Percentiles rank a stretch among this genome's conserved stretches.
Conservation (phyloP, 2,113 vertebrate genomes). For the Eira barbara region DNA sequence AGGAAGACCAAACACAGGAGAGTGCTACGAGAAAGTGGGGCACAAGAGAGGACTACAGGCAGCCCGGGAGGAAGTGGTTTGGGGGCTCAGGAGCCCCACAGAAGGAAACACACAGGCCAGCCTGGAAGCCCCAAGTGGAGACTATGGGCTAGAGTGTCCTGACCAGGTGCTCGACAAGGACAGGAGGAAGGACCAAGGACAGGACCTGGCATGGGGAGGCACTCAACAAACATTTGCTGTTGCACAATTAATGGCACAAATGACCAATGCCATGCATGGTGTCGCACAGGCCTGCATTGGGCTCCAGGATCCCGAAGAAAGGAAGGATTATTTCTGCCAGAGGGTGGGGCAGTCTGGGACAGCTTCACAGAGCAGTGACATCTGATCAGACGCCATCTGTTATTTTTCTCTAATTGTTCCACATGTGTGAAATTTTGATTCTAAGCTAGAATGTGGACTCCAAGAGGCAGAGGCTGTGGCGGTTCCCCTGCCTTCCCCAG, state of each 20-base stretch:
- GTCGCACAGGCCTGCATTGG: background rate
- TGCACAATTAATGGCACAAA: background rate
- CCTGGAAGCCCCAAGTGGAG: background rate
- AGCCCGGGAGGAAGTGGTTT: background rate
- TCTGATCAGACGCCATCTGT: slow-evolving; percentile 76
- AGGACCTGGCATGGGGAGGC: background rate
- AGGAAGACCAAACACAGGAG: background rate
- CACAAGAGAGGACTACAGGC: background rate
- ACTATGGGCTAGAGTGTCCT: background rate
- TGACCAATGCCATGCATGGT: background rate
- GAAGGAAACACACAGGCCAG: background rate
- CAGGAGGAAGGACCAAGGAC: background rate
- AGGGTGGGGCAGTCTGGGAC: slow-evolving; percentile 52
- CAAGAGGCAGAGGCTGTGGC: background rate
- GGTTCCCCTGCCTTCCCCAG: background rate
- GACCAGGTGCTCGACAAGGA: background rate
- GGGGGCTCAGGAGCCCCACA: background rate
- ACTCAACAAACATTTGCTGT: background rate
- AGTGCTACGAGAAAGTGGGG: background rate
- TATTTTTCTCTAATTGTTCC: slow-evolving; percentile 69
- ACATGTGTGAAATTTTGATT: slow-evolving; percentile 70
- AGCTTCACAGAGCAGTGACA: slow-evolving; percentile 47
- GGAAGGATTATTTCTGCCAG: slow-evolving; percentile 22
- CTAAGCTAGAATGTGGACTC: slow-evolving; percentile 45
- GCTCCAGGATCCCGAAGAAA: background rate